A percentile compares a stretch with the other conserved stretches of the same genome.
Conservation (phyloP, 2,888 invertebrate species). For the Resseliella maxima region DNA sequence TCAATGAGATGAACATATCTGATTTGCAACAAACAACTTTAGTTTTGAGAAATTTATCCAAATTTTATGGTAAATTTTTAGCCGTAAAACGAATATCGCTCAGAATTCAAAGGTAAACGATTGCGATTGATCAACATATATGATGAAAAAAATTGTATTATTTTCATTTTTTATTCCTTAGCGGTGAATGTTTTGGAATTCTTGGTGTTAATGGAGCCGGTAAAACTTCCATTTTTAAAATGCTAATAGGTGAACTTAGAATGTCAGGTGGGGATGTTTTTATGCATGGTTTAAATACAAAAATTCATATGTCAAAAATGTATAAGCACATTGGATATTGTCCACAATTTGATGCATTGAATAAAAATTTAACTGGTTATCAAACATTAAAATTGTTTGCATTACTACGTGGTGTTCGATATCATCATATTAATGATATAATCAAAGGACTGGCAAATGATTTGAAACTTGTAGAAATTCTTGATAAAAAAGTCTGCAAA, state of each 20-base stretch:
- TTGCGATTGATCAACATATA: too few species aligned
- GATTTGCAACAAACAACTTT: conserved; percentile 69
- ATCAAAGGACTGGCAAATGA: conserved; percentile 69
- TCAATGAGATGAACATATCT: conserved; percentile 65
- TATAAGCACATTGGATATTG: conserved; percentile 77
- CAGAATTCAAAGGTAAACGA: conserved; percentile 67
- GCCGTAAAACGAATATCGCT: conserved; percentile 84
- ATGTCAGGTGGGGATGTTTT: conserved; percentile 78
- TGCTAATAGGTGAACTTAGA: conserved; percentile 85
- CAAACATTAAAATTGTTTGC: conserved; percentile 76
- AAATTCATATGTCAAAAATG: conserved; percentile 70
- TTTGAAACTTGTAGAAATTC: conserved; percentile 73
- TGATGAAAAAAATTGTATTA: too few species aligned
- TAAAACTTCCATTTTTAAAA: conserved; percentile 89
- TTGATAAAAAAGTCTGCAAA: conserved; percentile 72
- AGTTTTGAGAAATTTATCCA: conserved; percentile 76
- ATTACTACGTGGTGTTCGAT: conserved; percentile 73
- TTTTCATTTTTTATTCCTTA: too few species aligned
- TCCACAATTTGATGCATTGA: conserved; percentile 80
- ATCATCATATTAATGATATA: conserved; percentile 64
- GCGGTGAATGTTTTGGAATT: conserved; percentile 83
- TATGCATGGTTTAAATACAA: conserved; percentile 71
- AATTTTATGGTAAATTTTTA: conserved; percentile 78
- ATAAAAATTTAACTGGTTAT: conserved; percentile 77
- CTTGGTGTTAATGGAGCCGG: conserved; percentile 89